A percentile compares a stretch with the other conserved stretches of the same genome.
phyloP scores from a whole-genome alignment of 2,797 vertebrate species.

The Cynodonichthys magdalenae region DNA sequence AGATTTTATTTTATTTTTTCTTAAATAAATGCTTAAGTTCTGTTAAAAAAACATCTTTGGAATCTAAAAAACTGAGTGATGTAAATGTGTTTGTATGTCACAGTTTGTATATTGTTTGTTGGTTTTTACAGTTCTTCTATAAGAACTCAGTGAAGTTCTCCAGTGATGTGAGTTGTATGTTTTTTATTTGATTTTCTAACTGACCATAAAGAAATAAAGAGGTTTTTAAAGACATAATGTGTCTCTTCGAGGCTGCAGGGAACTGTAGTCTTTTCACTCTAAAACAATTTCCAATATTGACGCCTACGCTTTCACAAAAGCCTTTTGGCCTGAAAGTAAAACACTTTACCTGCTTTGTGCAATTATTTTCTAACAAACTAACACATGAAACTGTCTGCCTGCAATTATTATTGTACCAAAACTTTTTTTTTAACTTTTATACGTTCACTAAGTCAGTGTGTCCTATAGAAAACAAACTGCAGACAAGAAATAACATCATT shows the following conservation, averaged over 20 bases:
- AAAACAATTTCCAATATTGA: conserved; percentile 65
- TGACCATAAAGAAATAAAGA: conserved; percentile 49
- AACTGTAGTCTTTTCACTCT: conserved; percentile 51
- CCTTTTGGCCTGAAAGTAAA: conserved; percentile 47
- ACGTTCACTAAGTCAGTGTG: conserved; percentile 27
- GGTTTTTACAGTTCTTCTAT: not conserved
- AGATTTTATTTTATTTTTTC: conserved; percentile 11
- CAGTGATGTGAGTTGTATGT: conserved; percentile 13
- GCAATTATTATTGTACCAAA: conserved; percentile 28
- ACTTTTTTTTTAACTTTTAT: conserved; percentile 16
- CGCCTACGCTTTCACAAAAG: conserved; percentile 46
- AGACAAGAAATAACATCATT: not conserved
- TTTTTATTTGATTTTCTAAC: conserved; percentile 42
- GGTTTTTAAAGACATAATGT: conserved; percentile 51
- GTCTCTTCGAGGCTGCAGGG: conserved; percentile 48
- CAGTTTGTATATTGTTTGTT: too few species aligned
- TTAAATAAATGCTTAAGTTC: not conserved
- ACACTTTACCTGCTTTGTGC: conserved; percentile 43
- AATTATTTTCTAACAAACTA: conserved; percentile 46
- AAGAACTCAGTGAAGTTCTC: not conserved
- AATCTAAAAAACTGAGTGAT: too few species aligned
- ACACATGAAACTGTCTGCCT: conserved; percentile 16
- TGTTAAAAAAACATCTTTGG: conserved; percentile 1
- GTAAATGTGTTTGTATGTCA: too few species aligned
- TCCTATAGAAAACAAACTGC: conserved; percentile 32